Evolutionary conservation across 1,140 invertebrate genomes (phyloP), one percentile per base, ranked within the genome.

Genomic region (Megalopta genalis): DNA sequence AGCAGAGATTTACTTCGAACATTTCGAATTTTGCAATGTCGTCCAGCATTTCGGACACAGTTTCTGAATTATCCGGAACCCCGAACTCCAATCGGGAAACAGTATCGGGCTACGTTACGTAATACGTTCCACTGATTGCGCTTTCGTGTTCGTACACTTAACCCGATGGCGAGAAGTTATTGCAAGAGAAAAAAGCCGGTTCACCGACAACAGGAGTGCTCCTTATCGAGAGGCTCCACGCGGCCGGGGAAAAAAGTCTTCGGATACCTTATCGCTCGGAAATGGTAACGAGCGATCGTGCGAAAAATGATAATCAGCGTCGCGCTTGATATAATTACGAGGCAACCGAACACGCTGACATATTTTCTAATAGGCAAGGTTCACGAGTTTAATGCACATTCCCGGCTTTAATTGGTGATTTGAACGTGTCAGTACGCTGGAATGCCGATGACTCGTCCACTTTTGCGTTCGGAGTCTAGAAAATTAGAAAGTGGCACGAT

Each of bases 221-320:
- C 18, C 21, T 67, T 75, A 68, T 59, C 73, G 21, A 75, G 21
- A 67, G 9, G 42, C 1, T 32, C 9, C 72, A 3, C 9, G 46
- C 64, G 37, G 14, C 52, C 42, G 14, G 23, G 14, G 16, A 18
- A 27, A 63, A 46, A 46, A 27, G 49, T 3, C 12, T 18, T 27
- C 16, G 1, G 46, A 60, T 59, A 46, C 8, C 49, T 75, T 67
- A 68, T 76, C 74, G 65, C 18, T 5, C 7, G 12, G 12, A 12
- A 60, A 42, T 12, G 52, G 60, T 69, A 60, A 74, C 37, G 27
- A 27, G 14, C 2, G 72, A 54, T 65, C 21, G 42, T 21, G 46
- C 27, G 72, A 74, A 65, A 74, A 74, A 65, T 54, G 62, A 32
- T 54, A 74, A 65, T 64, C 46, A n/a, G 27, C 16, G 9, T 7